Evolutionary conservation across 1,140 invertebrate species (phyloP), one percentile per base, ranked within the genome.

Genomic region (Radopholus similis): DNA sequence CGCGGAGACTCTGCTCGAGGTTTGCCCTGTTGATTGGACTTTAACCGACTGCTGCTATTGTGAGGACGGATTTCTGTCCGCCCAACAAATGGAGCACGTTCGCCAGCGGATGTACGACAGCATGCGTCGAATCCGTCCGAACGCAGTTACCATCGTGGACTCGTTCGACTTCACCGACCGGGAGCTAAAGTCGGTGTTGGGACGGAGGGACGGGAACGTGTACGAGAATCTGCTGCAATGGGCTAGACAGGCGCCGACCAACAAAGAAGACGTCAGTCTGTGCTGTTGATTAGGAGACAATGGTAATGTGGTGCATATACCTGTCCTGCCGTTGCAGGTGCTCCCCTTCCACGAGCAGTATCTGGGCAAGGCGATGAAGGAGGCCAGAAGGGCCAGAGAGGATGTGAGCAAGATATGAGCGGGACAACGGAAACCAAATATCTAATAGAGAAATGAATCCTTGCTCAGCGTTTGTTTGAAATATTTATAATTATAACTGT

Each of bases 101-200:
- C 66, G 74, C 13, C 26, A 49, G 9, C 87, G 88, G 53, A 82
- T 92, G 38, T 88, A 90, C 72, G 86, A 87, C 21, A 83, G 91
- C 21, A 83, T 95, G 32, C 80, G 82, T 2, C 78, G 84, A 1
- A 86, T 96, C 30, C 87, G 93, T 66, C 89, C 90, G 2, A 91
- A 95, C 84, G 91, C 90, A 18, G 89, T 96, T 0, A 88, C 89
- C 5, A 84, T 95, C 11, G 92, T 95, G 0, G 93, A 96, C 82
- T 88, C 90, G 4, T 96, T 95, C 77, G 92, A 95, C 83, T 87
- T 93, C 42, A 86, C 88, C 23, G 93, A 95, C 82, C 87, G 89
- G 70, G 87, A 92, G 40, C 83, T 96, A 9, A 85, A 87, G 23
- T 95, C 92, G 11, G 88, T 90, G 0, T 82, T 96, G 1, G 93